A percentile compares a stretch with the other conserved stretches of the same genome.
phyloP scores from a whole-genome alignment of 2,888 invertebrate genomes.

The Aleiodes leptofemur region DNA sequence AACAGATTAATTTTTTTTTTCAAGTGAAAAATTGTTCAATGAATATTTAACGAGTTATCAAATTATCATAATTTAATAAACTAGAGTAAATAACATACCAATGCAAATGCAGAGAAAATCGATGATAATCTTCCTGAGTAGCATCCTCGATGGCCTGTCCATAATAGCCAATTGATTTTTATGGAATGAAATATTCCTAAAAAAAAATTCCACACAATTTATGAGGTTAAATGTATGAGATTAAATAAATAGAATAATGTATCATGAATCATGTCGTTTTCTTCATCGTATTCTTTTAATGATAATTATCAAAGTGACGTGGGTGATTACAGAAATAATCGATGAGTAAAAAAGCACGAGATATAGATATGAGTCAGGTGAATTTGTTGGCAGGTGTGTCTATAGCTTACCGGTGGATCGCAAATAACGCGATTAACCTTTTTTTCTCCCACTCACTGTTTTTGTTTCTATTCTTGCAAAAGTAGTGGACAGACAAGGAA shows the following conservation, averaged over 20 bases:
- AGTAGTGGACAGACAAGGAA: background rate
- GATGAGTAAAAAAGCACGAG: background rate
- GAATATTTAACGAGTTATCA: background rate
- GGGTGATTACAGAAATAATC: conserved; percentile 19
- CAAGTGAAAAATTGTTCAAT: conserved; percentile 2
- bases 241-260: background rate
- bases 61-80: conserved; percentile 16
- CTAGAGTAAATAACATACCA: conserved; percentile 77
- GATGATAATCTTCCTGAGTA: conserved; percentile 81
- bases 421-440: background rate
- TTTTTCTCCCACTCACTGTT: conserved; percentile 12
- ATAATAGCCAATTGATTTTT: conserved; percentile 62
- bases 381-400: background rate
- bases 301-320: conserved; percentile 1
- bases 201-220: conserved; percentile 31
- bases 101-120: conserved; percentile 82
- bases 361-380: conserved; percentile 36
- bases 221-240: background rate
- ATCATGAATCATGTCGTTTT: background rate
- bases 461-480: background rate
- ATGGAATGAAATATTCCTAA: conserved; percentile 5
- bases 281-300: background rate
- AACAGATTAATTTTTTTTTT: background rate
- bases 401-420: background rate
- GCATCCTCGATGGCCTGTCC: conserved; percentile 78